These are phyloP conservation scores for Agrilus biguttatus DNA, from an alignment of 2,888 invertebrate genomes.

Conservation along the genomic window DNA sequence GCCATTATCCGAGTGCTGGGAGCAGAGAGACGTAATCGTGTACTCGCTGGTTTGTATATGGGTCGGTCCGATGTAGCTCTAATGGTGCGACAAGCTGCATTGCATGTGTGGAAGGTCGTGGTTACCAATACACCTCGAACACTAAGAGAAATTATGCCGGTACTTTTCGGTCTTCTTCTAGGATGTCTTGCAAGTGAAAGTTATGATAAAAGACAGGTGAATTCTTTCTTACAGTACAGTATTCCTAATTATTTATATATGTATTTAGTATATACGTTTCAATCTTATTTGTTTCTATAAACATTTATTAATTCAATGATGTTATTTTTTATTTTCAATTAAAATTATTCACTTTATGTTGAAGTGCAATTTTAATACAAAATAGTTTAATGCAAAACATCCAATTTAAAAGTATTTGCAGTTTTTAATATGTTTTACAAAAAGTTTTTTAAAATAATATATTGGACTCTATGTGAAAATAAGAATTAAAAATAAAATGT, in stretches of 20 bases:
- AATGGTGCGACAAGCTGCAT: constrained; percentile 92
- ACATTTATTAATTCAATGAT: too few relatives aligned
- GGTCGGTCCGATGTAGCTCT: constrained; percentile 92
- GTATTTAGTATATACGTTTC: too few relatives aligned
- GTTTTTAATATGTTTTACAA: too few relatives aligned
- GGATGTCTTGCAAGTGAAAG: constrained; percentile 93
- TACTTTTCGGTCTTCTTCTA: constrained; percentile 78
- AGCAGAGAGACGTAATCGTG: constrained; percentile 77
- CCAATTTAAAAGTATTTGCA: too few relatives aligned
- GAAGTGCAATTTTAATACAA: too few relatives aligned
- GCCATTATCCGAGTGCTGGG: constrained; percentile 85
- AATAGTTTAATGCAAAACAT: too few relatives aligned
- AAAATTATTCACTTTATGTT: too few relatives aligned
- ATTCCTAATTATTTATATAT: too few relatives aligned
- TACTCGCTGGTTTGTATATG: constrained; percentile 92
- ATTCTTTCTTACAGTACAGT: constrained; percentile 9
- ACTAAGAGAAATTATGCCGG: constrained; percentile 87
- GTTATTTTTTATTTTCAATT: too few relatives aligned
- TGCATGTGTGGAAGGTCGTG: constrained; percentile 99
- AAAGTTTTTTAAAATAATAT: too few relatives aligned
- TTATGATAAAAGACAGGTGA: constrained; percentile 81
- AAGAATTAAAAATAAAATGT: background rate
- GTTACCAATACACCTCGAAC: constrained; percentile 97
- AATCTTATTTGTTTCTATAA: too few relatives aligned
- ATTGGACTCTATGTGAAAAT: background rate